Percentiles rank a stretch among this genome's conserved stretches.
These are phyloP conservation scores for Mustelus asterias DNA, from an alignment of 2,113 vertebrate species.

Conservation along the genomic window DNA sequence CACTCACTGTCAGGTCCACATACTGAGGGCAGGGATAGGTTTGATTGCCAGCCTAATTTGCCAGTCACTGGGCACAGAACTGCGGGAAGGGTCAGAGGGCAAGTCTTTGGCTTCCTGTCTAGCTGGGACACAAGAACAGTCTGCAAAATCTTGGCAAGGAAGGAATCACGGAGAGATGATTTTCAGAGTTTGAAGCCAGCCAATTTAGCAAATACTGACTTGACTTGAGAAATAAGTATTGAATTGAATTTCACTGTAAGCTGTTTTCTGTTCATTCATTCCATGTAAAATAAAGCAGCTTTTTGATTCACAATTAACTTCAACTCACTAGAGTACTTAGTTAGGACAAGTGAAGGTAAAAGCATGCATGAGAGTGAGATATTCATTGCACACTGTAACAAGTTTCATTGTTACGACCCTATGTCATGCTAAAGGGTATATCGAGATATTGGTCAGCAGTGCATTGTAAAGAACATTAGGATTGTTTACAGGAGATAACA, in stretches of 20 bases:
- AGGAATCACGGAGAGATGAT: neutral
- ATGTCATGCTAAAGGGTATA: no score
- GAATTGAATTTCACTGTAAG: neutral
- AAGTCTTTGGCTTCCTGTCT: neutral
- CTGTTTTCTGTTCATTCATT: neutral
- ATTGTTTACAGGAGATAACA: neutral
- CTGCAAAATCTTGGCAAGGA: neutral
- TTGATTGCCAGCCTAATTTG: neutral
- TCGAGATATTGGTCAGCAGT: neutral
- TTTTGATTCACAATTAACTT: neutral
- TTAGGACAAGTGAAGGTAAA: neutral
- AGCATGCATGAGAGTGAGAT: neutral
- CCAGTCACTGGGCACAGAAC: neutral
- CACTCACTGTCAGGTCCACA: neutral
- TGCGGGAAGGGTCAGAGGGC: neutral
- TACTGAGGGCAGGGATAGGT: neutral
- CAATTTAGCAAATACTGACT: neutral
- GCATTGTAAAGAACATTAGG: neutral
- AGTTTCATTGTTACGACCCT: neutral
- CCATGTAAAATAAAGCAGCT: neutral
- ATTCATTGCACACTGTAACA: neutral
- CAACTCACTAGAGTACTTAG: neutral
- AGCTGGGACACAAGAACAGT: neutral
- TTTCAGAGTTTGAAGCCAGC: neutral
- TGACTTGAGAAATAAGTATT: neutral